Evolutionary conservation across 1,140 invertebrate species (phyloP), one percentile per base, ranked within the genome.

Genomic region (Bombus cullumanus): DNA sequence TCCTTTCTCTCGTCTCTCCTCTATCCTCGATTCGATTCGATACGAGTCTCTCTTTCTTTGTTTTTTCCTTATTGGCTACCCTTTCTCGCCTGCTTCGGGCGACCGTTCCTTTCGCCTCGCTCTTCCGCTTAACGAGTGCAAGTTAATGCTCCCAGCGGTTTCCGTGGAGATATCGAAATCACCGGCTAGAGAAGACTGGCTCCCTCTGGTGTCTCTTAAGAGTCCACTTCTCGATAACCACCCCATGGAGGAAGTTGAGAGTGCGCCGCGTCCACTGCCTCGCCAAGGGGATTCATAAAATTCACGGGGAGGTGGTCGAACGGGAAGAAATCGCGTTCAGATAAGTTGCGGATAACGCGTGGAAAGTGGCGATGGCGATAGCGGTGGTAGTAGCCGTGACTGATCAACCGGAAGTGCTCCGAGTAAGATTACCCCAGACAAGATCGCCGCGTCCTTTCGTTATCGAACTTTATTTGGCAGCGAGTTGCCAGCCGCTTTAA

Each of bases 261-360:
- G n/a, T 18, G 62, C 34, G 41, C 31, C 25, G 62, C 47, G 41
- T 68, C 64, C 64, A 66, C n/a, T n/a, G 64, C 31, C 5, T 31
- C n/a, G 64, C 12, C 62, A 4, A 64, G 28, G 62, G 62, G 37
- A 71, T 59, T 84, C 82, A 47, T 84, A 79, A 72, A 68, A 53
- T 8, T 39, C 41, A 41, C 15, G 18, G 47, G 47, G 47, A 22
- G 18, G 47, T 22, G 47, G 47, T 53, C 5, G 47, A 22, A 22
- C 47, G 47, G 6, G 82, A 66, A 68, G 66, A 85, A 89, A 81
- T 91, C 76, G 73, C 76, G 73, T 79, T 73, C 43, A 81, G 87
- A 91, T 91, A 88, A 91, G 79, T 86, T 73, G 74, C 78, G 71
- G 79, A 82, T 81, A 80, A 47, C 73, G 72, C 64, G 74, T 28